Evolutionary conservation across 2,797 vertebrate genomes (phyloP).

Genomic region (Antrozous pallidus): DNA sequence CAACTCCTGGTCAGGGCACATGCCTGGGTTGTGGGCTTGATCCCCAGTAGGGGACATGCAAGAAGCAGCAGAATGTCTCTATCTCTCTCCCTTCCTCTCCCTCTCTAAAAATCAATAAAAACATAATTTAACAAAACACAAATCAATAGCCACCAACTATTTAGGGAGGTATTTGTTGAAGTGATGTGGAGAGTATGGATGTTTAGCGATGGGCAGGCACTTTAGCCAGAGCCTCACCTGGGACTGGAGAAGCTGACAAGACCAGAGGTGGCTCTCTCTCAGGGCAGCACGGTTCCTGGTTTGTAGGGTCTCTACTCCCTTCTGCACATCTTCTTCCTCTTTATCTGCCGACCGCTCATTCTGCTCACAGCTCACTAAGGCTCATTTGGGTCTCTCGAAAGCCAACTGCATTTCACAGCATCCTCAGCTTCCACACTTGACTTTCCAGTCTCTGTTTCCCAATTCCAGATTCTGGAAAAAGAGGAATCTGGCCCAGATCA

Average conservation of each 20-base stretch:
- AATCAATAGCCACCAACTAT: neutral
- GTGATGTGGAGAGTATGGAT: neutral
- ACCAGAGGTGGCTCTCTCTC: neutral
- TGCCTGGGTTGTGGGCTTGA: too few species aligned
- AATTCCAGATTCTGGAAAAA: neutral
- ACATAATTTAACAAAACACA: too few species aligned
- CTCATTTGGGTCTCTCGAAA: neutral
- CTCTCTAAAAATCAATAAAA: too few species aligned
- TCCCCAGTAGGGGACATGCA: too few species aligned
- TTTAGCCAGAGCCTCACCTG: neutral
- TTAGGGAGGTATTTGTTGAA: neutral
- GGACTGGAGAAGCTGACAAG: neutral
- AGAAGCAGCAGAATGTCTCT: too few species aligned
- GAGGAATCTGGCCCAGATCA: neutral
- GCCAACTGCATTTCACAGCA: neutral
- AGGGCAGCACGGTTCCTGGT: neutral
- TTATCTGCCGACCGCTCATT: neutral
- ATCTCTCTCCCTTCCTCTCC: too few species aligned
- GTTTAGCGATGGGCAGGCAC: neutral
- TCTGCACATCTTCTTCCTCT: constrained; percentile 6
- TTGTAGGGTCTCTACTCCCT: neutral
- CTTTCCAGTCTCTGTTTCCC: neutral
- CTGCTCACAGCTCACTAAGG: neutral
- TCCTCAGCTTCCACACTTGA: neutral
- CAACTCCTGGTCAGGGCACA: too few species aligned